Evolutionary conservation across 2,888 invertebrate species (phyloP).

Genomic region (Lycia hirtaria): DNA sequence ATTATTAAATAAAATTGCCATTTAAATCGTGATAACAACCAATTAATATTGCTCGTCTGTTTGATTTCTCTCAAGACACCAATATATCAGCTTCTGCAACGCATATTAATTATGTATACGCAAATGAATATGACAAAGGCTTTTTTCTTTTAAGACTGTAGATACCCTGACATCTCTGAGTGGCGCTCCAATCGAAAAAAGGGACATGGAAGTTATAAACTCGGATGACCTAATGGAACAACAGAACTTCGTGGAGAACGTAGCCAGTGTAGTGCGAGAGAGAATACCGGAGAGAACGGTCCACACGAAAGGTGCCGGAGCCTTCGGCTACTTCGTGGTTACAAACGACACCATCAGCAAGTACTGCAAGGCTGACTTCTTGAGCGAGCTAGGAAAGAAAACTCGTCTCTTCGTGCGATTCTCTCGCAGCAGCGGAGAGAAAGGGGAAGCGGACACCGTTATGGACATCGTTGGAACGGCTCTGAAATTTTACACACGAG

Average conservation of each 20-base stretch:
- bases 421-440: conserved; percentile 86
- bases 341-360: conserved; percentile 91
- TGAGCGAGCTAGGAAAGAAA: conserved; percentile 84
- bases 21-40: no score
- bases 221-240: conserved; percentile 53
- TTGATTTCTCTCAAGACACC: no score
- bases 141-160: no score
- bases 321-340: conserved; percentile 92
- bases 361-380: conserved; percentile 86
- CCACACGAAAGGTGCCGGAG: conserved; percentile 95
- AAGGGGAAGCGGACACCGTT: conserved; percentile 85
- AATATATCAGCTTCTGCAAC: no score
- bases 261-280: conserved; percentile 90
- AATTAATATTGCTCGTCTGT: no score
- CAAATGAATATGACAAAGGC: no score
- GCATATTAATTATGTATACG: no score
- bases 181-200: conserved; percentile 91
- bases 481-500: conserved; percentile 57
- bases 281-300: conserved; percentile 96
- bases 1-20: no score
- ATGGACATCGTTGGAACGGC: conserved; percentile 73
- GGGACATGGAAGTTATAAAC: conserved; percentile 68
- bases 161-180: conserved; percentile 90
- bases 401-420: conserved; percentile 85
- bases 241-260: conserved; percentile 86